Evolutionary conservation across 2,113 vertebrate species (phyloP).

Genomic region (Brienomyrus longianalis): DNA sequence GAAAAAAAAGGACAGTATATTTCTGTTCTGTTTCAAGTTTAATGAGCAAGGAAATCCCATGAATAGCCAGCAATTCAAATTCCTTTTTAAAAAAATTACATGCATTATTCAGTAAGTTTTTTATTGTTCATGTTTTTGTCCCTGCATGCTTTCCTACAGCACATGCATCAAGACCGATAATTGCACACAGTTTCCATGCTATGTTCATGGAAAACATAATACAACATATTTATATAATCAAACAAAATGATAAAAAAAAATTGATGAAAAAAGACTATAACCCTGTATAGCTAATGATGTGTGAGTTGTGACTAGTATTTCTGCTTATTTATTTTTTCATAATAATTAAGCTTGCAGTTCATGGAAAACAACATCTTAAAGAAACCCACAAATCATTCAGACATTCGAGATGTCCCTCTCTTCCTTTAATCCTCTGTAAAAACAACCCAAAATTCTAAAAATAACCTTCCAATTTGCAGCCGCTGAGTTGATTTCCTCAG

Average conservation of each 20-base stretch:
- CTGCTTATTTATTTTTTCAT: not conserved
- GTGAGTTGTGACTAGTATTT: not conserved
- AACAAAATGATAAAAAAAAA: not conserved
- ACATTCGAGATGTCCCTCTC: not conserved
- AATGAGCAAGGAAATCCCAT: not conserved
- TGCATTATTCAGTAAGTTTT: not conserved
- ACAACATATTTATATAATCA: not conserved
- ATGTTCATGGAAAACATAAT: not conserved
- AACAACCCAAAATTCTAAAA: not conserved
- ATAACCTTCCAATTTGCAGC: not conserved
- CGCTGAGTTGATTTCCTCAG: not conserved
- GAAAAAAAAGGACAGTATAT: not conserved
- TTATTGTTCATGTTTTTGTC: not conserved
- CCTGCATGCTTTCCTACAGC: not conserved
- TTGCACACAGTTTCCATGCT: not conserved
- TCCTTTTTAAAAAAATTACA: not conserved
- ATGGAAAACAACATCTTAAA: not conserved
- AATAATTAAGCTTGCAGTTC: not conserved
- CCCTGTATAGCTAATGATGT: not conserved
- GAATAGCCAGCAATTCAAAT: not conserved
- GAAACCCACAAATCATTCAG: not conserved
- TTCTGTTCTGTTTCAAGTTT: not conserved
- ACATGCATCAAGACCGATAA: not conserved
- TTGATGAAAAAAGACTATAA: not conserved
- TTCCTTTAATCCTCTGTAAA: not conserved